Evolutionary conservation across 2,888 invertebrate genomes (phyloP), one percentile per base, ranked within the genome.

Genomic region (Ischnura elegans): DNA sequence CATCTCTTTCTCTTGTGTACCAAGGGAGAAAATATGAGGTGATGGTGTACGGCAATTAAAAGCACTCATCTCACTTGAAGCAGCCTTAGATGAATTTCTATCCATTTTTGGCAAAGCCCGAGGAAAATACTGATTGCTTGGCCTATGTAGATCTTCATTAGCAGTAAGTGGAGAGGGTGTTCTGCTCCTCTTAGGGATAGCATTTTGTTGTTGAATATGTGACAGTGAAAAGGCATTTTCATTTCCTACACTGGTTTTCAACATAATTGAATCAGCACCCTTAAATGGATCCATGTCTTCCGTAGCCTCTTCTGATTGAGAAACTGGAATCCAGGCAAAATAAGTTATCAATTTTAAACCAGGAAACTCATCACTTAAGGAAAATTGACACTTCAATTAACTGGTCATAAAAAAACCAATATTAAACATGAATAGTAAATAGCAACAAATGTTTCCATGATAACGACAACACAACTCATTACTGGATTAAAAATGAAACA

Each of bases 21-120:
- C 94, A 42, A 94, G 94, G 93, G 95, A 95, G 93, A 95, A 94
- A 10, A 95, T 93, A 93, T 95, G 96, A 13, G 96, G 96, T 21
- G 96, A 96, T 29, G 96, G 96, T 19, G 96, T 96, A 94, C 95
- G 95, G 47, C 95, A 95, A 87, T 95, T 95, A 93, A 95, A 95
- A 93, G 95, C 29, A n/a, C 66, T 90, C 46, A 45, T 47, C 29
- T 90, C 90, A 61, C 61, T 61, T n/a, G 61, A 55, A 43, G 45
- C 43, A 90, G 42, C 25, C 61, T 90, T 90, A 25, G 61, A 61
- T 10, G 76, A 76, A 76, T 76, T 76, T 76, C 8, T 36, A n/a
- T 43, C 42, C n/a, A 43, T n/a, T 55, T 43, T 90, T 21, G 90
- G 36, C 13, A 61, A 66, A 45, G 25, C 61, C 25, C 45, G 4